Evolutionary conservation across 2,113 vertebrate species (phyloP), one percentile per base, ranked within the genome.

Genomic region (Phaethon lepturus): DNA sequence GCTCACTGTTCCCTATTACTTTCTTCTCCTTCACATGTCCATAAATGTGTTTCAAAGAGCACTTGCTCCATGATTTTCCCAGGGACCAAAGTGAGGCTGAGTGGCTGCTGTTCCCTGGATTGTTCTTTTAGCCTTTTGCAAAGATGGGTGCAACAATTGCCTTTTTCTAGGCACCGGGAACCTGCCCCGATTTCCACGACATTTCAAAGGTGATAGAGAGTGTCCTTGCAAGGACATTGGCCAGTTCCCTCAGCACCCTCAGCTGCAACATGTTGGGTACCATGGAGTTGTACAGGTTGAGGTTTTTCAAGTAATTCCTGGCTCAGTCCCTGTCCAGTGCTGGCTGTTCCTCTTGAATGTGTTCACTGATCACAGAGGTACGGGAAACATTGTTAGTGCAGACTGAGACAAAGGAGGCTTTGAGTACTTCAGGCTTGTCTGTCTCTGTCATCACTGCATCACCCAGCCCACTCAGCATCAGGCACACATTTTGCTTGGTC

Each of bases 231-330:
- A 52, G 13, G 56, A 79, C 33, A 71, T 20, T 9, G 52, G 42
- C 33, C 82, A 76, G 14, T 17, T 58, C 73, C 42, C 60, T 60
- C 66, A 64, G 63, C n/a, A 76, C 35, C 45, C 25, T 53, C 72
- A 64, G 35, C 52, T 38, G 42, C 29, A 80, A 58, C 29, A 53
- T 76, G 19, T 4, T 80, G 29, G 58, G 18, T 71, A 75, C 28
- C 35, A 56, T 4, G 20, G 12, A 38, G 29, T 3, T 56, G 28
- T 8, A 83, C 0, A 0, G 18, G 16, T 71, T 7, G 2, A 40
- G 24, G 62, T 88, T 74, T 62, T 71, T 66, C 50, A 55, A 5
- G 35, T 25, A 85, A 78, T 28, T 25, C 59, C 40, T n/a, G 40
- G 40, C 35, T 71, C 45, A 28, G 23, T 29, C 52, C 38, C 29